Base-by-base conservation (phyloP, 2,797 vertebrate species). In the Eidolon dupreanum region DNA sequence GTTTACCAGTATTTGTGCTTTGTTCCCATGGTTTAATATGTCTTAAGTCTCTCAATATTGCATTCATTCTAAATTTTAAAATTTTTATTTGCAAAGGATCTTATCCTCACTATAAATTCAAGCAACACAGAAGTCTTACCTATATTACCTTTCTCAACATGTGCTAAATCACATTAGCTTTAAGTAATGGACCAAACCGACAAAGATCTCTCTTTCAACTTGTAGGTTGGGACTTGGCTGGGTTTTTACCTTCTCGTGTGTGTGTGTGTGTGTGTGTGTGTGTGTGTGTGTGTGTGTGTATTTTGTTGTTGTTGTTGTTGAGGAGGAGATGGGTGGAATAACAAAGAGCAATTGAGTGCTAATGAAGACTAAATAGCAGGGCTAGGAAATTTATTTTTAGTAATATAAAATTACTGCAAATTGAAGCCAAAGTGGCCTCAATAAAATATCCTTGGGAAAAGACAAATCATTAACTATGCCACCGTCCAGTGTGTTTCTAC, bases 51-150 rank as follows among this genome's bases (percentile, higher is more conserved):
- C 55, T 75, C 13, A 61, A 31, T 61, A 75, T 33, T 68, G 90
- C 4, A 88, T 26, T 74, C 61, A 83, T 57, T 26, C 46, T 71
- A 86, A 59, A 71, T 63, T 77, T 92, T n/a, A 89, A 88, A 95
- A 22, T 28, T 71, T 73, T 92, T 43, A 91, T 55, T 55, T 87
- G 49, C 26, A 55, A 95, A 81, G 19, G 51, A 83, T 88, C 88
- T 82, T 65, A 70, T 92, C 26, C 63, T 78, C 26, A 55, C 17
- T 33, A 71, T 2, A 65, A 68, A 83, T 15, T 68, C 85, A 20
- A 82, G 17, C 41, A 93, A 88, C 12, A 38, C 19, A 74, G 82
- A 68, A 78, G 12, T 70, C 22, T 95, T 55, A 63, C 8, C 65
- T 61, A 0, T 3, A 28, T 49, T 87, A 63, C 10, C 81, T 78